Evolutionary conservation across 2,113 vertebrate species (phyloP), one percentile per base, ranked within the genome.

Genomic region (Paradisaea rubra): DNA sequence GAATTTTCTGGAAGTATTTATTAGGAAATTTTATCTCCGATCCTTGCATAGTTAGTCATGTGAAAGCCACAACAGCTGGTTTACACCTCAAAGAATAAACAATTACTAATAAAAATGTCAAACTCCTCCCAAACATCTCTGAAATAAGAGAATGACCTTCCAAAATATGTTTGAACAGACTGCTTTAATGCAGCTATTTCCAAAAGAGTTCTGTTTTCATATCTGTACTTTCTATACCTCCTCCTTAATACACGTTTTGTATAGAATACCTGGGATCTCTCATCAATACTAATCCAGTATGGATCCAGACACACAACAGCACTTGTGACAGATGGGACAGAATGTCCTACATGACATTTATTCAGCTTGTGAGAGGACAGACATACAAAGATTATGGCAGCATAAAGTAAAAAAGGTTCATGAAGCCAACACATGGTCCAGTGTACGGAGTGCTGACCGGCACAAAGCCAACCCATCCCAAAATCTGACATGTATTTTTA

Each of bases 61-160:
- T 83, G 31, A 83, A 83, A 93, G 71, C 49, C 86, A 89, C 61
- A 94, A 74, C 44, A 86, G 77, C 83, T 92, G 72, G 52, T 91
- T 93, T 93, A 81, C 54, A 76, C 86, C 54, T 80, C 76, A 88
- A 70, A 82, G 30, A 73, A 86, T 68, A 95, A 91, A 88, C 52
- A 92, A 66, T 88, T 90, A 52, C 22, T 59, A 89, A 91, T 37
- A 70, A 86, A 91, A 93, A 91, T 5, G 68, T 68, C 90, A 86
- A 80, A 78, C 8, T 14, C 56, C 52, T 93, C 81, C 59, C 44
- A 94, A 93, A 88, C 20, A 50, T 23, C 25, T 73, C 85, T 76
- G 82, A 78, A 94, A 73, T 68, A 91, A 83, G 56, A 63, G n/a
- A 73, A 65, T 22, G 4, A 53, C 77, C 68, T 83, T 82, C 47